These are phyloP conservation scores for Moxostoma hubbsi DNA, from an alignment of 2,797 vertebrate species.

Conservation along the genomic window DNA sequence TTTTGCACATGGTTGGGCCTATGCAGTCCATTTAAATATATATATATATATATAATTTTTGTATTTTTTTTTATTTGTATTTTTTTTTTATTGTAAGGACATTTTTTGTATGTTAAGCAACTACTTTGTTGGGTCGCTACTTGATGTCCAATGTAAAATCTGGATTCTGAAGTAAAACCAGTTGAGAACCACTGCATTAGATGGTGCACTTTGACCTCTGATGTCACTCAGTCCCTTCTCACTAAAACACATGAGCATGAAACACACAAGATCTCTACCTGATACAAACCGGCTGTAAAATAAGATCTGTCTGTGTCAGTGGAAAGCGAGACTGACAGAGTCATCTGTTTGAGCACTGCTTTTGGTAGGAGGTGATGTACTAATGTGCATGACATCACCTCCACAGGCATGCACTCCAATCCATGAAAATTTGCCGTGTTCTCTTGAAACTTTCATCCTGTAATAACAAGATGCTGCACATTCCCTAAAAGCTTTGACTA, in stretches of 20 bases:
- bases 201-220: conserved; percentile 24
- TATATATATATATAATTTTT: no score
- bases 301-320: conserved; percentile 36
- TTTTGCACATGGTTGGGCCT: no score
- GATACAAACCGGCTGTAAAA: conserved; percentile 39
- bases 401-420: conserved; percentile 51
- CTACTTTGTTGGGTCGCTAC: neutral
- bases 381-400: conserved; percentile 65
- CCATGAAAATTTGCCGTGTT: conserved; percentile 51
- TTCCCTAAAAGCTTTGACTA: conserved; percentile 37
- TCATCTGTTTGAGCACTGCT: conserved; percentile 33
- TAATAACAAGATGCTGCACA: conserved; percentile 52
- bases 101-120: no score
- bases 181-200: neutral
- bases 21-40: no score
- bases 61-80: no score
- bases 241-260: conserved; percentile 38
- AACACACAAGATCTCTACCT: conserved; percentile 20
- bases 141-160: no score
- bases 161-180: no score
- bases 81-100: no score
- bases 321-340: conserved; percentile 36
- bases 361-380: conserved; percentile 38
- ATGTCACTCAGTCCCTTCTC: conserved; percentile 50
- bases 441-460: conserved; percentile 38